These are phyloP conservation scores for Anolis apletophallus DNA, from an alignment of 2,797 vertebrate genomes.

Conservation along the genomic window DNA sequence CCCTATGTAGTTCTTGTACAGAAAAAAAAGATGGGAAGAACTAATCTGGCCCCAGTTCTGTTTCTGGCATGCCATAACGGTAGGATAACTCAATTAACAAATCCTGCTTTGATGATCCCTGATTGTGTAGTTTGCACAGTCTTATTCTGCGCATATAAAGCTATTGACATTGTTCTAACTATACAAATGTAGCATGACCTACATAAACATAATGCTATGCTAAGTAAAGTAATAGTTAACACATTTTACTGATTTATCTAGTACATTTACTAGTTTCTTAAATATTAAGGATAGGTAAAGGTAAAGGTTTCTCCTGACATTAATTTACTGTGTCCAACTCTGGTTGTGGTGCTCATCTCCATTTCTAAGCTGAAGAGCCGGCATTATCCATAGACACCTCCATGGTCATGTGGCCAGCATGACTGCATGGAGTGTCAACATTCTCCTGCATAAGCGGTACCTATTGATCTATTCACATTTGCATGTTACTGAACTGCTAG, in stretches of 20 bases:
- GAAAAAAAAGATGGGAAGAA: background rate
- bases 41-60: background rate
- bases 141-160: background rate
- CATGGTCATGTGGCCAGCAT: too few species aligned
- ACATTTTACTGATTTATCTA: slow-evolving; percentile 30
- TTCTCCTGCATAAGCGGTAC: too few species aligned
- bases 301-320: too few species aligned
- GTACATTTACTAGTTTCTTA: slow-evolving; percentile 3
- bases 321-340: too few species aligned
- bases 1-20: background rate
- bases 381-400: too few species aligned
- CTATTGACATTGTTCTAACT: slow-evolving; percentile 10
- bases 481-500: too few species aligned
- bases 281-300: too few species aligned
- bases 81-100: background rate
- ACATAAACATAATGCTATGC: slow-evolving; percentile 25
- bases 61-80: slow-evolving; percentile 25
- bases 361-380: too few species aligned
- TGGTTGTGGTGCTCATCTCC: too few species aligned
- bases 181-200: slow-evolving; percentile 24
- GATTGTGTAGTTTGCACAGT: background rate
- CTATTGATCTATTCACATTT: too few species aligned
- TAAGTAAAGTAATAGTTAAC: background rate
- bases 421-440: too few species aligned
- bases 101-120: background rate